Conservation (phyloP, 2,113 vertebrate species). For the Buteo buteo region DNA sequence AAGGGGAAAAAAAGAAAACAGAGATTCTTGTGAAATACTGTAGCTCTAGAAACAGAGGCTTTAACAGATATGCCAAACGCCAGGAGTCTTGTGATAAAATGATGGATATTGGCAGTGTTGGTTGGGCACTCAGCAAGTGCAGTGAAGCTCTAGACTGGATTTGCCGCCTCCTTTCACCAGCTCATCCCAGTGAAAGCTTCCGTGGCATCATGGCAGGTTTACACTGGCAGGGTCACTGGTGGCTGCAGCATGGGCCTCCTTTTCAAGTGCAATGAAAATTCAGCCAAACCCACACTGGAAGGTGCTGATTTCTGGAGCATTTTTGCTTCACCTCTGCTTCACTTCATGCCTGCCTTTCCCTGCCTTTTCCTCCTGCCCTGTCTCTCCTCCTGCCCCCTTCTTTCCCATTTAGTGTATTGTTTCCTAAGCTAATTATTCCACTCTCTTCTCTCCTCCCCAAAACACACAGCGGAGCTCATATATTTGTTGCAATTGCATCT, state of each 20-base stretch:
- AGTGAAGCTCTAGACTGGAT: not conserved
- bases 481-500: not conserved
- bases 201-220: fast-evolving
- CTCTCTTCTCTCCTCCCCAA: not conserved
- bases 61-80: not conserved
- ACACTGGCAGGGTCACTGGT: not conserved
- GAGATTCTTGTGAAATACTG: not conserved
- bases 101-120: not conserved
- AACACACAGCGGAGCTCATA: not conserved
- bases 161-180: not conserved
- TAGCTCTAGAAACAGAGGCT: not conserved
- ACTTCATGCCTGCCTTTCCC: not conserved
- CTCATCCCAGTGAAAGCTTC: not conserved
- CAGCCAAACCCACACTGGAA: not conserved
- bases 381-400: not conserved
- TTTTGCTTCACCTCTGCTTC: not conserved
- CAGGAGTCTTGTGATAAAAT: not conserved
- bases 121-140: not conserved
- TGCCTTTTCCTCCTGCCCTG: not conserved
- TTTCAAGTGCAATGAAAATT: not conserved
- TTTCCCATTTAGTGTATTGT: not conserved
- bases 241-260: not conserved
- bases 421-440: not conserved
- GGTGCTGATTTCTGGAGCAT: not conserved
- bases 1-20: not conserved